Conservation (phyloP, 2,888 invertebrate species). For the Tipula unca region DNA sequence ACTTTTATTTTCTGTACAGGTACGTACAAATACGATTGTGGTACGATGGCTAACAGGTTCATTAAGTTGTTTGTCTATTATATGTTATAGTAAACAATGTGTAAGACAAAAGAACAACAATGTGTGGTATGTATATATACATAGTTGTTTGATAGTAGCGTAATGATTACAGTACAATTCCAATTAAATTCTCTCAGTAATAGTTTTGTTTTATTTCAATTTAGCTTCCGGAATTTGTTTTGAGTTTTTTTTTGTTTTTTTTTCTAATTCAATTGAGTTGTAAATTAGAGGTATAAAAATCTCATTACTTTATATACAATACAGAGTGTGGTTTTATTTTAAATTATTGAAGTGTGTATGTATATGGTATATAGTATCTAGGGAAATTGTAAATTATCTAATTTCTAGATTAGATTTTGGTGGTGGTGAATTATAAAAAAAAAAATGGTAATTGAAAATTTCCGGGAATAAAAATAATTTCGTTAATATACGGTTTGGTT, state of each 20-base stretch:
- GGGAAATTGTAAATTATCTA: not conserved
- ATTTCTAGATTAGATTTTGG: not conserved
- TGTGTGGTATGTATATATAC: too few relatives aligned
- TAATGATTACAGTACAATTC: not conserved
- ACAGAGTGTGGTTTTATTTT: not conserved
- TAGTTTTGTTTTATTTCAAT: not conserved
- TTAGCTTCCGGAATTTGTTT: not conserved
- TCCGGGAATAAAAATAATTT: not conserved
- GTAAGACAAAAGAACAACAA: not conserved
- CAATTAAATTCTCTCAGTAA: not conserved
- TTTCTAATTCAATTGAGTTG: not conserved
- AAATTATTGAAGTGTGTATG: slow-evolving; percentile 9
- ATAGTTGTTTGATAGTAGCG: not conserved
- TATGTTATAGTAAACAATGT: not conserved
- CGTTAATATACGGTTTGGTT: not conserved
- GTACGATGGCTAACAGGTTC: not conserved
- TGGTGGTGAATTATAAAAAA: not conserved
- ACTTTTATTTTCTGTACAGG: not conserved
- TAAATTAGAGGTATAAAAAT: not conserved
- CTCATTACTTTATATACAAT: not conserved
- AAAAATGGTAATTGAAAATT: not conserved
- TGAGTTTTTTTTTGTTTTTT: not conserved
- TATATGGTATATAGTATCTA: not conserved
- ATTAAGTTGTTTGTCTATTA: not conserved
- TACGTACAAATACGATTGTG: too few relatives aligned